These are phyloP conservation scores for Andrena marginata DNA, from an alignment of 2,888 invertebrate species.

Conservation along the genomic window DNA sequence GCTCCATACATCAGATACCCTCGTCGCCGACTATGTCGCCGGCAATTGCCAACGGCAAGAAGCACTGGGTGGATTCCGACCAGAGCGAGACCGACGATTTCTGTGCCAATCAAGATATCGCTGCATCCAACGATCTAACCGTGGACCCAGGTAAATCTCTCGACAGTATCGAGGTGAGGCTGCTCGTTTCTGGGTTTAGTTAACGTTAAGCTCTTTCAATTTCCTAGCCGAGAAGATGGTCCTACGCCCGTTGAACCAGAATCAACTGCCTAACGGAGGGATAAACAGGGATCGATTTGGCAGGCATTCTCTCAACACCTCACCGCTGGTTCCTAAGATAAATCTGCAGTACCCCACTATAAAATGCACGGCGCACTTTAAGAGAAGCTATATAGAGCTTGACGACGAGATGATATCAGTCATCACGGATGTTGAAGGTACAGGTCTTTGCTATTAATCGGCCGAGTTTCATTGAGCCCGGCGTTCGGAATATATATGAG, in stretches of 20 bases:
- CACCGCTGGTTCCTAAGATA: conserved; percentile 82
- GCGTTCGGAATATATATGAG: not conserved
- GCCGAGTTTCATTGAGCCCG: not conserved
- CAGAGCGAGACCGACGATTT: conserved; percentile 82
- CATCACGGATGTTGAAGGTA: conserved; percentile 90
- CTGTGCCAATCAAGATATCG: conserved; percentile 82
- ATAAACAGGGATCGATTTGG: conserved; percentile 77
- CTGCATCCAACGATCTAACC: conserved; percentile 72
- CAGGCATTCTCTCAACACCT: conserved; percentile 76
- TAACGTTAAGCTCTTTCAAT: not conserved
- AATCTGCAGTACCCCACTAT: conserved; percentile 83
- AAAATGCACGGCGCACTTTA: conserved; percentile 89
- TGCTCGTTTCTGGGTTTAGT: not conserved
- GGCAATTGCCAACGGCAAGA: conserved; percentile 78
- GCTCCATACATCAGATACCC: conserved; percentile 78
- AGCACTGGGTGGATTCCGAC: conserved; percentile 80
- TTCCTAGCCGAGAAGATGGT: conserved; percentile 82
- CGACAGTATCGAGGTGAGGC: not conserved
- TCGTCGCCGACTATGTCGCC: conserved; percentile 80
- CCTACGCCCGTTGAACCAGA: conserved; percentile 83
- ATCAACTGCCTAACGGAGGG: conserved; percentile 80
- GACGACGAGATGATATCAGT: conserved; percentile 91
- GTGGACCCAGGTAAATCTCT: conserved; percentile 75
- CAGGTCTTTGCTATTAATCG: conserved; percentile 56
- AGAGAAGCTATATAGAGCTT: conserved; percentile 89